phyloP scores from a whole-genome alignment of 2,888 invertebrate genomes.

The Athrips mouffetella region DNA sequence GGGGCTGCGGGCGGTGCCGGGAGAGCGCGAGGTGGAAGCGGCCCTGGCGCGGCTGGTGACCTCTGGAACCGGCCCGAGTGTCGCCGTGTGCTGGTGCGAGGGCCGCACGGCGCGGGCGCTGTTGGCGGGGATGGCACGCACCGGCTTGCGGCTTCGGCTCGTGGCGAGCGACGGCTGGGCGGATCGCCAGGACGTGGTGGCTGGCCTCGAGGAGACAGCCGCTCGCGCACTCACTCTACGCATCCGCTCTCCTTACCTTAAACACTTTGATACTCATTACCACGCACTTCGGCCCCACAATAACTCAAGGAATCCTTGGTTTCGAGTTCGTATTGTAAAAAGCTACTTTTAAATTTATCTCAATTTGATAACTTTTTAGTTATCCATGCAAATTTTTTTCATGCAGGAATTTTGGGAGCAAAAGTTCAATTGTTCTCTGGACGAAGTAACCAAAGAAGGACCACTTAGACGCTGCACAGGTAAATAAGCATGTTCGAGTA shows the following conservation, averaged over 20 bases:
- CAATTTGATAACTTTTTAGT: neutral
- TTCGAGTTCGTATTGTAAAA: constrained; percentile 50
- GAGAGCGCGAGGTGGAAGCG: constrained; percentile 33
- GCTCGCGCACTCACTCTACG: constrained; percentile 85
- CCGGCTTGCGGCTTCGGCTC: constrained; percentile 77
- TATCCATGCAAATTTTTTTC: neutral
- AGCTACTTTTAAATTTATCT: neutral
- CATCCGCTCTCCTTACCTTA: constrained; percentile 84
- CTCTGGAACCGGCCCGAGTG: constrained; percentile 73
- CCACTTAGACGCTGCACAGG: constrained; percentile 39
- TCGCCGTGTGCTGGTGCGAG: constrained; percentile 89
- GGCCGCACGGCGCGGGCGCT: constrained; percentile 83
- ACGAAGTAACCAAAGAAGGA: constrained; percentile 17
- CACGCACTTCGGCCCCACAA: constrained; percentile 80
- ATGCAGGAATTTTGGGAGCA: constrained; percentile 85
- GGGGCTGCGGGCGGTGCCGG: constrained; percentile 40
- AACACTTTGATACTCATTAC: constrained; percentile 82
- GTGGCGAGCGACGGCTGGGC: constrained; percentile 85
- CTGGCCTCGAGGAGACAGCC: constrained; percentile 81
- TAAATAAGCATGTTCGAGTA: too few species aligned
- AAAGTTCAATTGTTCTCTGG: constrained; percentile 80
- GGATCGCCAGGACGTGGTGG: constrained; percentile 85
- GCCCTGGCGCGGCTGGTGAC: constrained; percentile 54
- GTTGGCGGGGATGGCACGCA: constrained; percentile 78
- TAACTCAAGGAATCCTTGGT: constrained; percentile 85